Evolutionary conservation across 2,797 vertebrate genomes (phyloP), one percentile per base, ranked within the genome.

Genomic region (Diglossa cyanea): DNA sequence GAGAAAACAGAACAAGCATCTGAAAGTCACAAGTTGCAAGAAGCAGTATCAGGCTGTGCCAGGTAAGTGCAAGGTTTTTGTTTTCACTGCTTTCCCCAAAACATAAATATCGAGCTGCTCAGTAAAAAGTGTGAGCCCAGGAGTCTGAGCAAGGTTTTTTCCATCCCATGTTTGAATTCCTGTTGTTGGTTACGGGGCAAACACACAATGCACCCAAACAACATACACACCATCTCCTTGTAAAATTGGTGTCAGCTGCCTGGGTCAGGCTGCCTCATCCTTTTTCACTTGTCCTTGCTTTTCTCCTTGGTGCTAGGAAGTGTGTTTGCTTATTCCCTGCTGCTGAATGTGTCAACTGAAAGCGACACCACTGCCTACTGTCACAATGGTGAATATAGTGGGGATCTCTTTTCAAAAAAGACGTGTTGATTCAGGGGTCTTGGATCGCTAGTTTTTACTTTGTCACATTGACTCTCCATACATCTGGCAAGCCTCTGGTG

Each of bases 291-390:
- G 0, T 2, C 47, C 35, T 57, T 53, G 19, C 13, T 82, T 85
- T 82, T 23, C 28, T 61, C 8, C n/a, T 14, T 23, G 3, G 10
- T 53, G 25, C 54, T 6, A 2, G 51, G 16, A 78, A 17, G 6
- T 50, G 23, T 5, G 16, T 85, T 84, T 30, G 17, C 28, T 30
- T 58, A 10, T 72, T 90, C 25, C 16, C 18, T 3, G 1, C 57
- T 63, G 31, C 61, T 53, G 23, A 33, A 80, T 39, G 23, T 25
- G 28, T 10, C 3, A 1, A 4, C 17, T 58, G 73, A 77, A 81
- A 57, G 47, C 0, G 0, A 26, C 51, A 84, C 9, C 33, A 14
- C 24, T 63, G 33, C 26, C 42, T 31, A 6, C 30, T 28, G 10
- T 31, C 35, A 57, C 15, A 28, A 6, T 17, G 25, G 19, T 75